Conservation (phyloP, 2,797 vertebrate genomes). For the Synaphobranchus kaupii region DNA sequence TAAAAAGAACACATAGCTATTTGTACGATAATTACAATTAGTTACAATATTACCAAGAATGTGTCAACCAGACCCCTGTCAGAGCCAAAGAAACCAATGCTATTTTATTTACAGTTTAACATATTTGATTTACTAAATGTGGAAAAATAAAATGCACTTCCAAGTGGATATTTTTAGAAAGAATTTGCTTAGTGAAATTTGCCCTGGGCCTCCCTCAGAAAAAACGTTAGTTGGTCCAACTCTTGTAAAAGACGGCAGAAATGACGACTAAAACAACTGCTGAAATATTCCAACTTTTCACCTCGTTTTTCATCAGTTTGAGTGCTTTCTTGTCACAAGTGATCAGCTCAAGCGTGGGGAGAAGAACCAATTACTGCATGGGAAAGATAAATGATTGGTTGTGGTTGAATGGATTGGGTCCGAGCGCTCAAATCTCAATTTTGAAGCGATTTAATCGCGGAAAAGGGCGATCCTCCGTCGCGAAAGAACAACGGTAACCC, state of each 20-base stretch:
- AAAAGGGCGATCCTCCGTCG: constrained; percentile 40
- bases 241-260: background rate
- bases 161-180: background rate
- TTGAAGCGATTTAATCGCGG: constrained; percentile 38
- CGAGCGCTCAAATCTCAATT: constrained; percentile 36
- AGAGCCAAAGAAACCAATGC: background rate
- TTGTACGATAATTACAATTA: background rate
- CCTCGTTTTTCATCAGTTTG: constrained; percentile 19
- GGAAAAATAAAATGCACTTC: too few species aligned
- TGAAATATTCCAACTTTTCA: constrained; percentile 24
- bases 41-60: background rate
- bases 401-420: constrained; percentile 38
- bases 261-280: background rate
- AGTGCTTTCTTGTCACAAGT: constrained; percentile 28
- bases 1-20: background rate
- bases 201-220: too few species aligned
- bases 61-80: background rate
- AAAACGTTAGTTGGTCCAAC: background rate
- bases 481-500: constrained; percentile 29
- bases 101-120: background rate
- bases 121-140: too few species aligned
- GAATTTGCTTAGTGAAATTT: background rate
- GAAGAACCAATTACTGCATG: constrained; percentile 37
- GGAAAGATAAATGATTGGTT: constrained; percentile 47
- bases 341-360: constrained; percentile 30